Percentiles rank a stretch among this genome's conserved stretches.
Conservation (phyloP, 2,797 vertebrate species). For the Synaphobranchus kaupii region DNA sequence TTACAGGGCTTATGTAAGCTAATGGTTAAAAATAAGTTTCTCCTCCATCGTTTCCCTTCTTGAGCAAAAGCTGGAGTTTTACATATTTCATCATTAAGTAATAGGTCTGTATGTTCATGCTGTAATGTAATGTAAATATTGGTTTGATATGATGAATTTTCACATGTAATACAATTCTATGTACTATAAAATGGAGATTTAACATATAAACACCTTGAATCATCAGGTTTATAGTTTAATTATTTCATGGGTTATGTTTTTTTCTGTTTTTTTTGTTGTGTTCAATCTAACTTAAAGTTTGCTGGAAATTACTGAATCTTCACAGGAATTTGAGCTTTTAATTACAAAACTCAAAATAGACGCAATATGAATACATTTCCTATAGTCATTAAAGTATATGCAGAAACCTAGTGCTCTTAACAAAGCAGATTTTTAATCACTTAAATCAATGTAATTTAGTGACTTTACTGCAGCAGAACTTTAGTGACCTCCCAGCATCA, state of each 20-base stretch:
- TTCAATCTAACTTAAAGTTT: background rate
- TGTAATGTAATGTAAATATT: no score
- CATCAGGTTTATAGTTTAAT: background rate
- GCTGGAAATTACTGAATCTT: background rate
- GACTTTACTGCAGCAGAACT: background rate
- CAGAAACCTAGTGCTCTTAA: background rate
- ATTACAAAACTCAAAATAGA: background rate
- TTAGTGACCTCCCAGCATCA: background rate
- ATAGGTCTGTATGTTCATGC: background rate
- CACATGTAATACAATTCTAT: background rate
- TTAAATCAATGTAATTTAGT: background rate
- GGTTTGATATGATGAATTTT: background rate
- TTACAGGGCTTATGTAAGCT: constrained; percentile 16
- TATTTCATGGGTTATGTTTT: background rate
- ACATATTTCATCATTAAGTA: constrained; percentile 1
- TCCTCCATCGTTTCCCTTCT: background rate
- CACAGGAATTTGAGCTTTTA: background rate
- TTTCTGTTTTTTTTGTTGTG: background rate
- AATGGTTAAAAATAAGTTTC: constrained; percentile 13
- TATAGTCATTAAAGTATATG: background rate
- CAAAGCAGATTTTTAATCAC: background rate
- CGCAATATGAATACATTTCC: background rate
- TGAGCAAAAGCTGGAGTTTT: background rate
- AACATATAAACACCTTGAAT: background rate
- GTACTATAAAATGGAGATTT: background rate